These are phyloP conservation scores for Notoglanidium macrostoma DNA, from an alignment of 2,797 vertebrate species.

Conservation along the genomic window DNA sequence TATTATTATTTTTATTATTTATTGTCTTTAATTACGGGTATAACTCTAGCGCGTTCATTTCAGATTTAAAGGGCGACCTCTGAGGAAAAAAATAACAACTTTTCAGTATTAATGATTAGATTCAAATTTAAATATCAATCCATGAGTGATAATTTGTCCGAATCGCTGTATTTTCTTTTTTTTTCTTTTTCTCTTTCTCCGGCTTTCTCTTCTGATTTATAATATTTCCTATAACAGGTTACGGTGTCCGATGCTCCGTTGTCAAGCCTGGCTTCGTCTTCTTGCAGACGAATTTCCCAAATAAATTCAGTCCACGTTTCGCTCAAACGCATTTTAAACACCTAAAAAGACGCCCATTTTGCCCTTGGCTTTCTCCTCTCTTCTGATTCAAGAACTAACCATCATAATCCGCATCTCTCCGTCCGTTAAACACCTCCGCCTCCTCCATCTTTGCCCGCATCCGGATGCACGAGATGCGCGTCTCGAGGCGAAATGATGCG, in stretches of 20 bases:
- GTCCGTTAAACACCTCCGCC: conserved; percentile 60
- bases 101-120: neutral
- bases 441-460: conserved; percentile 75
- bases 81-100: neutral
- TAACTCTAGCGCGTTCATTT: neutral
- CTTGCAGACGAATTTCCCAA: conserved; percentile 13
- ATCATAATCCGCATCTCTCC: conserved; percentile 71
- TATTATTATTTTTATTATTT: neutral
- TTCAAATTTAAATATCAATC: neutral
- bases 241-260: conserved; percentile 7
- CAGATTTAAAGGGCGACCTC: neutral
- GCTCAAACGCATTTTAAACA: neutral
- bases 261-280: neutral
- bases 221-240: conserved; percentile 22
- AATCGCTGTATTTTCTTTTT: no score
- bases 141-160: neutral
- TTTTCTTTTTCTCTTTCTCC: neutral
- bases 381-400: neutral
- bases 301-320: conserved; percentile 3
- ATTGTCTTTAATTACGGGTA: neutral
- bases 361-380: conserved; percentile 21
- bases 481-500: conserved; percentile 43
- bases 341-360: neutral
- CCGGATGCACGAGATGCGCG: conserved; percentile 62
- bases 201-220: conserved; percentile 3